Percentiles rank a stretch among this genome's conserved stretches.
Conservation (phyloP, 2,888 invertebrate genomes). For the Anoncus sp. region DNA sequence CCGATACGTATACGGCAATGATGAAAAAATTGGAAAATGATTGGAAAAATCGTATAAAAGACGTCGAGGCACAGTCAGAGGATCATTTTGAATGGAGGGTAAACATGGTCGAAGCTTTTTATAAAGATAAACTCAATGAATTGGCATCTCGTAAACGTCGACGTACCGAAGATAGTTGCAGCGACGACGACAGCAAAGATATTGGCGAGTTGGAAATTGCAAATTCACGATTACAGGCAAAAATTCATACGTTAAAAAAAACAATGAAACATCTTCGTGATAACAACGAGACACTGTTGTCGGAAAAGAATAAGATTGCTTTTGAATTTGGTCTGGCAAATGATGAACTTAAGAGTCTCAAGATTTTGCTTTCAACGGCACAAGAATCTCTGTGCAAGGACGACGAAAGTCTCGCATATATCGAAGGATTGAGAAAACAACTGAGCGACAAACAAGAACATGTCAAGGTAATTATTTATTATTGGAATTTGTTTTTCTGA, state of each 20-base stretch:
- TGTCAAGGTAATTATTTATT: conserved; percentile 70
- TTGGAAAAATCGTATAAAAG: conserved; percentile 76
- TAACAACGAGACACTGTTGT: conserved; percentile 66
- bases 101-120: conserved; percentile 74
- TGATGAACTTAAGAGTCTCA: conserved; percentile 72
- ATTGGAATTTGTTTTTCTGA: not conserved
- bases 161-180: conserved; percentile 61
- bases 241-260: conserved; percentile 71
- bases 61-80: conserved; percentile 77
- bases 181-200: conserved; percentile 40
- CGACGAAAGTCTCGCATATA: conserved; percentile 65
- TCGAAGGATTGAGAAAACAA: conserved; percentile 72
- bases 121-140: conserved; percentile 72
- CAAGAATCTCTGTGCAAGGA: conserved; percentile 67
- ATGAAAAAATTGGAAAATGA: conserved; percentile 76
- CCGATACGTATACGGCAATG: conserved; percentile 74
- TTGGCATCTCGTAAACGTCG: conserved; percentile 67
- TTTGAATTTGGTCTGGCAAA: conserved; percentile 73
- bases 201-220: conserved; percentile 71
- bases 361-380: conserved; percentile 70
- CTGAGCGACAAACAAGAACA: conserved; percentile 71
- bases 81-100: conserved; percentile 76
- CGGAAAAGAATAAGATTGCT: conserved; percentile 72
- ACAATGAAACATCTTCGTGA: conserved; percentile 70
- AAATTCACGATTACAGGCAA: conserved; percentile 69